Conservation (phyloP, 1,140 invertebrate species). For the Penaeus indicus region DNA sequence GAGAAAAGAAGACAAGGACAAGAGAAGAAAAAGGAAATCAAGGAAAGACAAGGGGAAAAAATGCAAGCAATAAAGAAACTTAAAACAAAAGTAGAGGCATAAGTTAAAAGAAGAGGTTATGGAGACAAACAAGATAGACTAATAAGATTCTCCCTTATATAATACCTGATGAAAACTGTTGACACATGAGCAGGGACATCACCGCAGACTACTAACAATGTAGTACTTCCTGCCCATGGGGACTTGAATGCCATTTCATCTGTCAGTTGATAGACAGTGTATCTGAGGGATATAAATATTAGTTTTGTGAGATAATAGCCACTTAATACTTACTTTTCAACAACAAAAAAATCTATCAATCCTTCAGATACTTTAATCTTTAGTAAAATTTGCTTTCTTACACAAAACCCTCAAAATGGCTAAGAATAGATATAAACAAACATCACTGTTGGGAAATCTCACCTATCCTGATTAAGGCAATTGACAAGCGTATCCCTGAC, state of each 20-base stretch:
- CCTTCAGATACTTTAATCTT: no score
- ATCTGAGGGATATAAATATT: constrained; percentile 72
- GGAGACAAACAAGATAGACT: no score
- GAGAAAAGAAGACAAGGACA: no score
- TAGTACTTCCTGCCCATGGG: constrained; percentile 81
- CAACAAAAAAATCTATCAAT: no score
- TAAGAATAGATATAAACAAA: no score
- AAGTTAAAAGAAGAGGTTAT: no score
- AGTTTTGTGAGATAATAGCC: not conserved
- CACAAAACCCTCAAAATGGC: not conserved
- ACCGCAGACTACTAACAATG: constrained; percentile 83
- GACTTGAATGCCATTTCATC: constrained; percentile 75
- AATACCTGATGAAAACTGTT: constrained; percentile 75
- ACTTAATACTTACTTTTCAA: not conserved
- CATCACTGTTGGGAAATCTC: constrained; percentile 57
- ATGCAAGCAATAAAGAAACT: no score
- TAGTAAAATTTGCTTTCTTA: no score
- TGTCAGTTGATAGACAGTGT: constrained; percentile 81
- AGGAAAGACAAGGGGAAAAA: no score
- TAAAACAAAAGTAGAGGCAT: no score
- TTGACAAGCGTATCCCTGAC: constrained; percentile 78
- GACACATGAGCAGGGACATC: constrained; percentile 78
- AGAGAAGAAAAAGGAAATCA: no score
- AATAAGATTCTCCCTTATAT: not conserved
- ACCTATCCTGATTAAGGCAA: constrained; percentile 81